A percentile compares a stretch with the other conserved stretches of the same genome.
phyloP scores from a whole-genome alignment of 2,888 invertebrate genomes.

The Cheilosia grossa region DNA sequence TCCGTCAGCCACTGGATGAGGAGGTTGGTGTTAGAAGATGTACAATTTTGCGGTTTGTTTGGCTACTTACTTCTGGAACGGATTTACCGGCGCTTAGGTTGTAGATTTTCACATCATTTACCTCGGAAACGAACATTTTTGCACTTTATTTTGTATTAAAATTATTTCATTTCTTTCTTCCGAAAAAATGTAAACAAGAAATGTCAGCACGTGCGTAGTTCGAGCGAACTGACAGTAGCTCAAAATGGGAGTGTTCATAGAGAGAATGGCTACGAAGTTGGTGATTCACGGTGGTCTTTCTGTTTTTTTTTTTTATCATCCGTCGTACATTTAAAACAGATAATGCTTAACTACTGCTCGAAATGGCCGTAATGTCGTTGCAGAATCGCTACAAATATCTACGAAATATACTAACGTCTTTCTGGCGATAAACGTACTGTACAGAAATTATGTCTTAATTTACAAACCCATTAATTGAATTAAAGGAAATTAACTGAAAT shows the following conservation, averaged over 20 bases:
- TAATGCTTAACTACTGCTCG: too few species aligned
- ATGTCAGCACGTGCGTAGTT: constrained; percentile 62
- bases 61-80: constrained; percentile 93
- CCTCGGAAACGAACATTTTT: constrained; percentile 95
- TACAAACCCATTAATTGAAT: too few species aligned
- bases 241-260: constrained; percentile 22
- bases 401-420: too few species aligned
- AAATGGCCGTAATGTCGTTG: too few species aligned
- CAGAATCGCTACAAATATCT: too few species aligned
- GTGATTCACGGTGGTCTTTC: not conserved
- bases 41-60: not conserved
- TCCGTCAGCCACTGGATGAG: constrained; percentile 92
- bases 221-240: constrained; percentile 27
- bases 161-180: constrained; percentile 57
- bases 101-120: constrained; percentile 98
- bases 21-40: constrained; percentile 29
- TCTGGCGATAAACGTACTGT: too few species aligned
- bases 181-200: constrained; percentile 64
- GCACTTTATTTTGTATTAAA: constrained; percentile 15
- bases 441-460: too few species aligned
- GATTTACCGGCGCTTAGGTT: constrained; percentile 98
- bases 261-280: not conserved
- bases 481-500: too few species aligned
- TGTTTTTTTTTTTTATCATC: not conserved
- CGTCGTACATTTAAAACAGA: too few species aligned